Conservation (phyloP, 2,797 vertebrate species). For the Arrhamphus sclerolepis region DNA sequence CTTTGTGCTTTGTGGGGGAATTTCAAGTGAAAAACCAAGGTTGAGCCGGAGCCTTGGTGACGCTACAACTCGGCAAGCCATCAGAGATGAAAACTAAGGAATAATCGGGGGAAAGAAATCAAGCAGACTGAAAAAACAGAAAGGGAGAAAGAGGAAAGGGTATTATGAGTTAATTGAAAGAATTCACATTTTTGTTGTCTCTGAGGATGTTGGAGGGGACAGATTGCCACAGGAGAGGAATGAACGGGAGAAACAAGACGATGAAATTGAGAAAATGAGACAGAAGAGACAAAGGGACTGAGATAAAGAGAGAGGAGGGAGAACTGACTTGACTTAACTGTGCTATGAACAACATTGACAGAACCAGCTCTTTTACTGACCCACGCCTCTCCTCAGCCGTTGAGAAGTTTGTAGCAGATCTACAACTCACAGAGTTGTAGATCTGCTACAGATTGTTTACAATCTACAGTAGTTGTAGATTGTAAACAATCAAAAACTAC, state of each 20-base stretch:
- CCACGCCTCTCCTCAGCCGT: too few species aligned
- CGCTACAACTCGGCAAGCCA: slow-evolving; percentile 23
- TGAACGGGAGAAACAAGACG: slow-evolving; percentile 7
- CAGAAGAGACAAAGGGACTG: background rate
- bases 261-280: slow-evolving; percentile 16
- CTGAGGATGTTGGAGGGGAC: slow-evolving; percentile 23
- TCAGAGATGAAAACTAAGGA: slow-evolving; percentile 30
- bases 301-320: background rate
- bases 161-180: slow-evolving; percentile 54
- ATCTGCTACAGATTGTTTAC: too few species aligned
- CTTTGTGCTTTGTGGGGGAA: slow-evolving; percentile 43
- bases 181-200: slow-evolving; percentile 42
- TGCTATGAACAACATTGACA: too few species aligned
- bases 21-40: slow-evolving; percentile 46
- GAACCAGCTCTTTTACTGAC: too few species aligned
- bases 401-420: too few species aligned
- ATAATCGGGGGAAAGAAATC: slow-evolving; percentile 21
- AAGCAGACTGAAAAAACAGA: slow-evolving; percentile 24
- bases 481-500: too few species aligned
- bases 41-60: slow-evolving; percentile 24
- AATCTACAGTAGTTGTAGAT: too few species aligned
- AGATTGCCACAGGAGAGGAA: slow-evolving; percentile 25
- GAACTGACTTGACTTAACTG: too few species aligned
- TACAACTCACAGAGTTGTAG: too few species aligned
- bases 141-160: background rate